A percentile compares a stretch with the other conserved stretches of the same genome.
phyloP scores from a whole-genome alignment of 2,797 vertebrate species.

The Calcarius lapponicus region DNA sequence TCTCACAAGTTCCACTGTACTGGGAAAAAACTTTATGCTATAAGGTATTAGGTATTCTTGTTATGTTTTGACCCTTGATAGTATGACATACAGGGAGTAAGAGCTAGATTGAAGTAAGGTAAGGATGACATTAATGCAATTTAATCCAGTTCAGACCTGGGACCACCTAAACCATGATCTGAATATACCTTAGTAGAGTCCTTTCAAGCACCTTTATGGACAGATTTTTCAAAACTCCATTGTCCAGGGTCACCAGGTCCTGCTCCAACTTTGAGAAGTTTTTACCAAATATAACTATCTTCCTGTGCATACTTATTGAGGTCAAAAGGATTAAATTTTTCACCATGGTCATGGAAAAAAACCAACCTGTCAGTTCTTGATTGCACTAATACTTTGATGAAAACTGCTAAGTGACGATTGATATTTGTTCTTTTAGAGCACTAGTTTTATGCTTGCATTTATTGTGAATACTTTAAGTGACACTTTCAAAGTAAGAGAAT shows the following conservation, averaged over 20 bases:
- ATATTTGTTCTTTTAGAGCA: not conserved
- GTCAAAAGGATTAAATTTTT: not conserved
- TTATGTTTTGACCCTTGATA: not conserved
- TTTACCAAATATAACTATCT: not conserved
- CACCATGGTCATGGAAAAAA: not conserved
- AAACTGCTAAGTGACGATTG: not conserved
- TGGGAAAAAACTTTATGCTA: not conserved
- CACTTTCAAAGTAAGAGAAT: not conserved
- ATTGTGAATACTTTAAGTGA: not conserved
- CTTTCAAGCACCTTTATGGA: not conserved
- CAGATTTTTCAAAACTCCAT: not conserved
- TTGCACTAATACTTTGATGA: not conserved
- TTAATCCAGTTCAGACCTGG: not conserved
- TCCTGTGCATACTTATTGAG: not conserved
- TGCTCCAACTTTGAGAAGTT: not conserved
- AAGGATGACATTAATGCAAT: not conserved
- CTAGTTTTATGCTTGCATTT: not conserved
- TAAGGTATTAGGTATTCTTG: not conserved
- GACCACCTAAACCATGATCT: not conserved
- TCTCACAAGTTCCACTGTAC: not conserved
- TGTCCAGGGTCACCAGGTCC: not conserved
- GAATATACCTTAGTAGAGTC: not conserved
- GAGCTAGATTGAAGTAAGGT: not conserved
- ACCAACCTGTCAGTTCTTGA: not conserved
- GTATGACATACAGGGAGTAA: not conserved